A percentile compares a stretch with the other conserved stretches of the same genome.
Evolutionary conservation across 2,113 vertebrate species (phyloP).

Genomic region (Podocnemis expansa): DNA sequence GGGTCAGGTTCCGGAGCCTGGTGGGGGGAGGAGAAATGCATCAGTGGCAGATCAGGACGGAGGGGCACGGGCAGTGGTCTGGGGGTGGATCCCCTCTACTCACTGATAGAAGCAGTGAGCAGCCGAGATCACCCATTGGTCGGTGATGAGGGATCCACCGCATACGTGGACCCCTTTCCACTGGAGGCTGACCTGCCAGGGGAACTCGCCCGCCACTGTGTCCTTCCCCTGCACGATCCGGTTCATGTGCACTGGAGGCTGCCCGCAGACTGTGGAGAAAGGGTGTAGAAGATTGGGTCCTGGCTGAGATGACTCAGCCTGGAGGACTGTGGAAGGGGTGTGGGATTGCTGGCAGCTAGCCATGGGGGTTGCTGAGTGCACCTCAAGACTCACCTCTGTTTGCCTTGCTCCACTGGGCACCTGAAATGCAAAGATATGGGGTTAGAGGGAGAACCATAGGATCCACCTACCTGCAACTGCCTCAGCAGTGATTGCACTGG

Average conservation of each 20-base stretch:
- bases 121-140: constrained; percentile 60
- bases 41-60: background rate
- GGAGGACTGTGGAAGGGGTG: background rate
- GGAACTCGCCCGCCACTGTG: constrained; percentile 64
- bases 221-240: constrained; percentile 66
- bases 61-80: background rate
- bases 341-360: background rate
- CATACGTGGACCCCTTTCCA: constrained; percentile 55
- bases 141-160: constrained; percentile 63
- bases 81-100: background rate
- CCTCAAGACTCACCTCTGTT: background rate
- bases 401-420: background rate
- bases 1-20: background rate
- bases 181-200: constrained; percentile 71
- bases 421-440: background rate
- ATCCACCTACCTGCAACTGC: too few species aligned
- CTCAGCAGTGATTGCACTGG: too few species aligned
- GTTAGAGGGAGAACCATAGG: background rate
- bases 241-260: constrained; percentile 13
- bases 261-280: constrained; percentile 46
- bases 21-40: background rate
- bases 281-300: background rate
- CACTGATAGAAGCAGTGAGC: constrained; percentile 71
- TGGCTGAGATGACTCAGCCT: background rate
- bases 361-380: background rate